A percentile compares a stretch with the other conserved stretches of the same genome.
Evolutionary conservation across 2,888 invertebrate species (phyloP).

Genomic region (Digitonthophagus gazella): DNA sequence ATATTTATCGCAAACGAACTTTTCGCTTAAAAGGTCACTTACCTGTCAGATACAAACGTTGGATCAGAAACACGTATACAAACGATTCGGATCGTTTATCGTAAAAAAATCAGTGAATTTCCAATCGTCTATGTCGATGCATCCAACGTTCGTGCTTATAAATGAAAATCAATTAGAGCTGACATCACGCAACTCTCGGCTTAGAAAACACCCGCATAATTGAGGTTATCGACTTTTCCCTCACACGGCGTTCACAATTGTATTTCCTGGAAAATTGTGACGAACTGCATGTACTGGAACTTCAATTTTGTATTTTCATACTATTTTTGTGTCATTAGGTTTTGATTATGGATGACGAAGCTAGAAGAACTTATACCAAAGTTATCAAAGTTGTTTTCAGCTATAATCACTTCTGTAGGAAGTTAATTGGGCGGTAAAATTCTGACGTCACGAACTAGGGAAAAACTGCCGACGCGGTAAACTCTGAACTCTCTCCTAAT

Average conservation of each 20-base stretch:
- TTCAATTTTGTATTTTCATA: not conserved
- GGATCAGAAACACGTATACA: not conserved
- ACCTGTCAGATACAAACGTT: not conserved
- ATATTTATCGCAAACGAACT: not conserved
- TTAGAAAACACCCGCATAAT: not conserved
- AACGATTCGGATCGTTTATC: not conserved
- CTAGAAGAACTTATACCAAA: not conserved
- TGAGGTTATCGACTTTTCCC: constrained; percentile 12
- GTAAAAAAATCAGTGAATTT: not conserved
- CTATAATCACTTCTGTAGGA: not conserved
- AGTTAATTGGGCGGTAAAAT: not conserved
- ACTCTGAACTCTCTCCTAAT: not conserved
- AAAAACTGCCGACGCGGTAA: not conserved
- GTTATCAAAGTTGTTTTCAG: not conserved
- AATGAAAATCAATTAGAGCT: constrained; percentile 5
- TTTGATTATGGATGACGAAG: not conserved
- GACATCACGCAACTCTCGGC: constrained; percentile 5
- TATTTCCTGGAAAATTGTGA: not conserved
- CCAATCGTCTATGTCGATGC: not conserved
- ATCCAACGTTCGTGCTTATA: not conserved
- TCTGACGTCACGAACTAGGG: not conserved
- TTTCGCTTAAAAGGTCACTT: not conserved
- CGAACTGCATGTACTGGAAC: not conserved
- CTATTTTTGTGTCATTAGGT: no score
- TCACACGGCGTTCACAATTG: not conserved